Base-by-base conservation (phyloP, 2,888 invertebrate genomes). In the Eupithecia pulchellata region DNA sequence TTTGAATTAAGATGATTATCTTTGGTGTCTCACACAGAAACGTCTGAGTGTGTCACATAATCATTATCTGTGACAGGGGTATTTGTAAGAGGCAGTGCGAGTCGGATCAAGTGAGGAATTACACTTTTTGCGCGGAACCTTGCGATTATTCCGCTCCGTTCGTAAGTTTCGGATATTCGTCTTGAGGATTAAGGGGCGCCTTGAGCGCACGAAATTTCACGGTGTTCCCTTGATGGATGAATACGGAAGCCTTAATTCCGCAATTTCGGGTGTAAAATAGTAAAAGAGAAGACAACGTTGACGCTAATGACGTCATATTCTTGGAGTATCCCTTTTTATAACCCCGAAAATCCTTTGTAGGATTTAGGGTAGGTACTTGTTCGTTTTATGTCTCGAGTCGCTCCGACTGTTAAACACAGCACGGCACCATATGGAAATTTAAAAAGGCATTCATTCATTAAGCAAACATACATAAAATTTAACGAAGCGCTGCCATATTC, bases 131-230 rank as follows among this genome's bases (percentile, higher is more conserved):
- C 84, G 82, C 84, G 88, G 89, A 89, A 88, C 86, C 86, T 85
- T 82, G 86, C 90, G 91, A 90, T 92, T 91, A 91, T 90, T 89
- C 87, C 87, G 87, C 90, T 87, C 80, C 86, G 87, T 77, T 88
- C 89, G 86, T 91, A 91, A 91, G 89, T 92, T 92, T 90, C 88
- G 90, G 93, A 91, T 91, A 93, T 93, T 91, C 92, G 91, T 92
- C 91, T 91, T 91, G 82, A 85, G 92, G 93, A 91, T 93, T 92
- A 93, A 85, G 90, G 88, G 88, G 86, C 84, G 91, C 86, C 87
- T 88, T 86, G 87, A 86, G 83, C 83, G 86, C 89, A 87, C 88
- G 88, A 90, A 90, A 90, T 91, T 91, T 92, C 88, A 89, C 87
- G 89, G 89, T 86, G 89, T 88, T 89, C 88, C 84, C 89, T 84